Conservation (phyloP, 2,888 invertebrate species). For the Ophioninae sp. region DNA sequence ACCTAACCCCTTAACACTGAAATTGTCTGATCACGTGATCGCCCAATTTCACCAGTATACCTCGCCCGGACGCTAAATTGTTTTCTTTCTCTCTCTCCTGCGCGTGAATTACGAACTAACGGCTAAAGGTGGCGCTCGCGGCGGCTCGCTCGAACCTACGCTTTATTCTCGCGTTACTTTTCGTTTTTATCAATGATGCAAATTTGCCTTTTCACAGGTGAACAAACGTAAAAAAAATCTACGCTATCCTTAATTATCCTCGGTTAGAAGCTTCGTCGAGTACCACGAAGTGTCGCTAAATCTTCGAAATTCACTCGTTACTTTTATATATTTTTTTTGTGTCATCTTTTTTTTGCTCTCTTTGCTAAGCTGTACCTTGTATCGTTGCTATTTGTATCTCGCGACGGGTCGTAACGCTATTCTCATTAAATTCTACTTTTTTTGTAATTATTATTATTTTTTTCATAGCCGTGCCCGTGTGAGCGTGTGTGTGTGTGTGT, state of each 20-base stretch:
- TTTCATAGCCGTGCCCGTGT: neutral
- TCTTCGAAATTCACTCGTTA: constrained; percentile 4
- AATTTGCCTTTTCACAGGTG: constrained; percentile 50
- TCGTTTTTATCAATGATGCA: constrained; percentile 41
- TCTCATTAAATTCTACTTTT: neutral
- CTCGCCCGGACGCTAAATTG: constrained; percentile 41
- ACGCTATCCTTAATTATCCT: constrained; percentile 52
- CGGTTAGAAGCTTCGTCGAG: constrained; percentile 46
- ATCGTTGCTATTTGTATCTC: constrained; percentile 32
- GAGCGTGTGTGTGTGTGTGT: constrained; percentile 13
- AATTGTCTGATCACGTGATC: constrained; percentile 48
- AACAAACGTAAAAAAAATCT: constrained; percentile 64
- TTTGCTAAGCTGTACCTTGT: constrained; percentile 39
- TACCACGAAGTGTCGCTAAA: constrained; percentile 28
- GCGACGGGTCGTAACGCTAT: neutral
- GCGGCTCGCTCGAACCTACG: constrained; percentile 3
- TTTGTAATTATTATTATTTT: constrained; percentile 2
- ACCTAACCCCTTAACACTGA: no score
- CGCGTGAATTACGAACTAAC: constrained; percentile 30
- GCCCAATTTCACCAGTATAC: constrained; percentile 42
- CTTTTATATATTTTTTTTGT: no score
- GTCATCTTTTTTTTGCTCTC: neutral
- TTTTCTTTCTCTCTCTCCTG: constrained; percentile 22
- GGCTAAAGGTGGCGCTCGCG: constrained; percentile 22
- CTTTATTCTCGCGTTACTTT: constrained; percentile 1